Evolutionary conservation across 1,140 invertebrate species (phyloP), one percentile per base, ranked within the genome.

Genomic region (Acromyrmex charruanus): DNA sequence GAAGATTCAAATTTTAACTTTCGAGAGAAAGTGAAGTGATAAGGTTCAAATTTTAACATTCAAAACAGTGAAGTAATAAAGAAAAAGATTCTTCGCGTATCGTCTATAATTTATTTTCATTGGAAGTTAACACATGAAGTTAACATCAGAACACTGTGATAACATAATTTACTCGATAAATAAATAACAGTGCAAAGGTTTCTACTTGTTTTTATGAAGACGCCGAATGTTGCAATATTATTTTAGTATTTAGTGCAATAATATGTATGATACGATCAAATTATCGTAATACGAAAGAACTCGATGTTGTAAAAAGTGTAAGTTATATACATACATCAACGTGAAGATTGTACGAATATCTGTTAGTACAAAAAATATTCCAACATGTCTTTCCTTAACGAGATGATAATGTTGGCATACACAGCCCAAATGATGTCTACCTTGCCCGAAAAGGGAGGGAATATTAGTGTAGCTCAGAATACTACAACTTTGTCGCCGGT

Each of bases 341-440:
- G 31, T 35, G 61, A 53, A 21, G 18, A 63, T 49, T 49, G 61
- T 44, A 44, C 14, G 16, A 4, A 79, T 16, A 18, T 6, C 21
- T 21, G 39, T 49, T 53, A 59, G 18, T 49, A 49, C 35, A 51
- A 87, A 9, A 39, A 85, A 61, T 16, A 28, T 28, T 25, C 28
- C 28, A 93, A 79, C 61, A 95, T 94, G 94, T 65, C 25, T 53
- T 92, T 94, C 71, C 88, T 95, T 4, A 95, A 94, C 92, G 92
- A 93, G 0, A 94, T 95, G 39, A 28, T 95, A n/a, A 74, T 95
- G 80, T 39, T 95, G 21, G 93, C 95, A 77, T 93, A 92, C 77
- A 93, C 94, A 0, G 93, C 93, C 14, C 93, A 92, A 61, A 92
- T 94, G 77, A 93, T 95, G 90, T 90, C 93, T 0, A 93, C 90